These are phyloP conservation scores for Malacosoma neustria DNA, from an alignment of 2,888 invertebrate species.

Conservation along the genomic window DNA sequence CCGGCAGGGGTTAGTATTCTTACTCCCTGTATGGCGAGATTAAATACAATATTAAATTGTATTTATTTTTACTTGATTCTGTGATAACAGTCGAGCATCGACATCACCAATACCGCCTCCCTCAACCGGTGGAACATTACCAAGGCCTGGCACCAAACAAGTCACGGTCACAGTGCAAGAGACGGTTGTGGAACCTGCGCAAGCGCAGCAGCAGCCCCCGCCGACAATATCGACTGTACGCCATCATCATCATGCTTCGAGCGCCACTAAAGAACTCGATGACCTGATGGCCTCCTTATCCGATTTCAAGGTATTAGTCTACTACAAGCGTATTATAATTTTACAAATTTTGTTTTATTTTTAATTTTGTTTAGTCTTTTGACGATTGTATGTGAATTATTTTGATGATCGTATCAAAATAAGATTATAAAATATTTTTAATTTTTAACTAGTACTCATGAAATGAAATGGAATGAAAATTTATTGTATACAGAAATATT, in stretches of 20 bases:
- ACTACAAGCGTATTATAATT: no score
- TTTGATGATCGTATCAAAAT: no score
- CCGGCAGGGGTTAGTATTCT: no score
- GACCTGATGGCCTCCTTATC: constrained; percentile 97
- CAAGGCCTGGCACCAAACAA: constrained; percentile 72
- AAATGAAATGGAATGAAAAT: no score
- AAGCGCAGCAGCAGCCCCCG: constrained; percentile 43
- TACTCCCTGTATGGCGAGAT: no score
- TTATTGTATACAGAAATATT: no score
- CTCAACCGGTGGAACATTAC: constrained; percentile 46
- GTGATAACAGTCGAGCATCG: constrained; percentile 46
- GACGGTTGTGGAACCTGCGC: constrained; percentile 69
- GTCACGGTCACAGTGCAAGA: constrained; percentile 73
- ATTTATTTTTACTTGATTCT: constrained; percentile 5
- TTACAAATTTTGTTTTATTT: constrained; percentile 9
- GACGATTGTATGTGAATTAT: no score
- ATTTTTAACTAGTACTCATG: no score
- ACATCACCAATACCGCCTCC: constrained; percentile 44
- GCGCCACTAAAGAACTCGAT: constrained; percentile 95
- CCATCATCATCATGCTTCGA: constrained; percentile 80
- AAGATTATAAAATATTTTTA: no score
- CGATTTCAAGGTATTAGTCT: constrained; percentile 96
- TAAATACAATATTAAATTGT: neutral
- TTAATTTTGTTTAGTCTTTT: no score
- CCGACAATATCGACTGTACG: constrained; percentile 29